Evolutionary conservation across 1,140 invertebrate species (phyloP), one percentile per base, ranked within the genome.

Genomic region (Coptotermes formosanus): DNA sequence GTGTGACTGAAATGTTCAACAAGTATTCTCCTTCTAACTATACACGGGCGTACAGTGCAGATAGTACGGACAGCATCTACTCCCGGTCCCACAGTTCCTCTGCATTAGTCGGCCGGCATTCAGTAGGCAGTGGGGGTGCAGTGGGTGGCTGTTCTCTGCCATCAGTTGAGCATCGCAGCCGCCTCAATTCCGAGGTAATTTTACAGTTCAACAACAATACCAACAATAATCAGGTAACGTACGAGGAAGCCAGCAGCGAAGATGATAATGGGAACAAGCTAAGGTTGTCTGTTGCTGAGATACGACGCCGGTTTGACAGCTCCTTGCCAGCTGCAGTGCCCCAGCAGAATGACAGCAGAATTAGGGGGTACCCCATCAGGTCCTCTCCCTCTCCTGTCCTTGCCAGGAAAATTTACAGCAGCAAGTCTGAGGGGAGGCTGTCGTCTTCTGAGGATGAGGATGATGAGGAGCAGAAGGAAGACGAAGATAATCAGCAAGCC

Each of bases 191-290:
- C 43, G 83, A 84, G 83, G 83, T 84, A 84, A 84, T 48, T 52
- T 44, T 44, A 52, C 83, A 52, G 25, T 44, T 30, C 44, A 52
- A 30, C 45, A 52, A 44, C 32, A 48, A 48, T 44, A 44, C 21
- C 44, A 83, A 83, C n/a, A 84, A 84, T 52, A 52, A 84, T 45
- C 44, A 75, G 48, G 38, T 25, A 25, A 45, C 43, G 82, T 83
- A 38, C 23, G 44, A 44, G 44, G 44, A 44, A 19, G 44, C 11
- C 48, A 43, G 7, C 59, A 38, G 38, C 85, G 69, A 64, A 30
- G 84, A 85, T 32, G 85, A 75, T 32, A 85, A 85, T 82, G 85
- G 85, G 55, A 85, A 85, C 85, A 59, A 55, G 25, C 14, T 38
- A 21, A 2, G 14, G 32, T 19, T 64, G 84, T 52, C 43, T 6